Conservation (phyloP, 2,888 invertebrate species). For the Alentia gelatinosa region DNA sequence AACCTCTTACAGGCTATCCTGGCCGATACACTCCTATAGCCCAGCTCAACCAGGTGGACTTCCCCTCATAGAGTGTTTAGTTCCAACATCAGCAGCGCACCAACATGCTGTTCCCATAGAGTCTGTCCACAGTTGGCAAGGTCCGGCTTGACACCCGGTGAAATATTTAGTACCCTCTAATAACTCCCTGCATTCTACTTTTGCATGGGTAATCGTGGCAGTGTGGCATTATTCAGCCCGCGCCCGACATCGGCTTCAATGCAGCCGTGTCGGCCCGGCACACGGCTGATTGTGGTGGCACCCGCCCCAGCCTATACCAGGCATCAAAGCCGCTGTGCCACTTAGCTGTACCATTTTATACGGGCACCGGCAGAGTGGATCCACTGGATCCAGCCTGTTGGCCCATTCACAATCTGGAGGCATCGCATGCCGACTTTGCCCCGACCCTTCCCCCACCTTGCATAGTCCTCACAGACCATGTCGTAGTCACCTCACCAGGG, state of each 20-base stretch:
- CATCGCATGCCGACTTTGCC: not conserved
- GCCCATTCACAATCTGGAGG: not conserved
- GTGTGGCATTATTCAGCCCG: not conserved
- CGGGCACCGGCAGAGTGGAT: slow-evolving; percentile 1
- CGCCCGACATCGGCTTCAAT: not conserved
- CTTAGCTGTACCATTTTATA: slow-evolving; percentile 16
- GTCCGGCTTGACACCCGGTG: not conserved
- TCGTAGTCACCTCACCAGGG: too few relatives aligned
- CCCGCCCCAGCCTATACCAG: not conserved
- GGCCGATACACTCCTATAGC: too few relatives aligned
- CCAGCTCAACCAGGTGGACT: too few relatives aligned
- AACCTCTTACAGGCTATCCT: too few relatives aligned
- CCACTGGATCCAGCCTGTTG: not conserved
- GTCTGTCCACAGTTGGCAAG: not conserved
- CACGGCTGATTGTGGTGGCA: not conserved
- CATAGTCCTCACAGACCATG: too few relatives aligned
- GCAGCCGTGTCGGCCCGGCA: not conserved
- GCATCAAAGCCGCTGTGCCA: not conserved
- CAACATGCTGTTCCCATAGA: not conserved
- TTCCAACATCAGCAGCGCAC: not conserved
- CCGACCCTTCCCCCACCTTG: too few relatives aligned
- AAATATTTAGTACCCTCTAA: not conserved
- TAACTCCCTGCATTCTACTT: not conserved
- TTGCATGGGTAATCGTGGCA: not conserved
- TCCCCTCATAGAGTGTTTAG: too few relatives aligned